These are phyloP conservation scores for Idaea straminata DNA, from an alignment of 2,888 invertebrate genomes.

Conservation along the genomic window DNA sequence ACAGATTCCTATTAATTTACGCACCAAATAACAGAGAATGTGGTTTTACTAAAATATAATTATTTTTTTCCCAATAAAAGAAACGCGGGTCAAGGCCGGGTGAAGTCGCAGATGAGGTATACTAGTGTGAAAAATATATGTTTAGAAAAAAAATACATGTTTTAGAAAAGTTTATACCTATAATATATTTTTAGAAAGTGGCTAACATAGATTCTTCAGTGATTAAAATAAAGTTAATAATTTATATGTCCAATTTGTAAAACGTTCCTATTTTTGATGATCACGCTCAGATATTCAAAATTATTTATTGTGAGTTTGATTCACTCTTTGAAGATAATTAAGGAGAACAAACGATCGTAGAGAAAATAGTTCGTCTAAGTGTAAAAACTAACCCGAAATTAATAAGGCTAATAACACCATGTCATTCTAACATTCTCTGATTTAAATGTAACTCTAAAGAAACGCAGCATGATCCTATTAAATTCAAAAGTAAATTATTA, in stretches of 20 bases:
- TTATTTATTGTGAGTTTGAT: conserved; percentile 17
- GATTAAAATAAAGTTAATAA: conserved; percentile 44
- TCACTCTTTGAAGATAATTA: conserved; percentile 7
- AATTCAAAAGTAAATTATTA: conserved; percentile 29
- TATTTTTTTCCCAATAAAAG: conserved; percentile 81
- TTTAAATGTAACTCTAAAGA: conserved; percentile 29
- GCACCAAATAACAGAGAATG: conserved; percentile 73
- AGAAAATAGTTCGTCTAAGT: background rate
- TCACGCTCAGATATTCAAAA: conserved; percentile 4
- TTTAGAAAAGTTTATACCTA: conserved; percentile 47
- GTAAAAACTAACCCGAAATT: conserved; percentile 13
- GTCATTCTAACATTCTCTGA: conserved; percentile 53
- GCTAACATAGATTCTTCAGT: conserved; percentile 75
- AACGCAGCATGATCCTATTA: conserved; percentile 40
- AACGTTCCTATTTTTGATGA: background rate
- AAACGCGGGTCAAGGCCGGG: conserved; percentile 89
- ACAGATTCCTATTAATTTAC: conserved; percentile 43
- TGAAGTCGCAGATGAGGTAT: conserved; percentile 88
- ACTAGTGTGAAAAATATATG: conserved; percentile 72
- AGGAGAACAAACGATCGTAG: conserved; percentile 5
- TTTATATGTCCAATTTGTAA: background rate
- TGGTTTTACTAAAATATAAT: conserved; percentile 66
- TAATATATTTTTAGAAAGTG: conserved; percentile 56
- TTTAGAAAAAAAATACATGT: conserved; percentile 68
- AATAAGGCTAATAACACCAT: conserved; percentile 57